Percentiles rank a stretch among this genome's conserved stretches.
Evolutionary conservation across 2,113 vertebrate species (phyloP).

Genomic region (Callaeas wilsoni): DNA sequence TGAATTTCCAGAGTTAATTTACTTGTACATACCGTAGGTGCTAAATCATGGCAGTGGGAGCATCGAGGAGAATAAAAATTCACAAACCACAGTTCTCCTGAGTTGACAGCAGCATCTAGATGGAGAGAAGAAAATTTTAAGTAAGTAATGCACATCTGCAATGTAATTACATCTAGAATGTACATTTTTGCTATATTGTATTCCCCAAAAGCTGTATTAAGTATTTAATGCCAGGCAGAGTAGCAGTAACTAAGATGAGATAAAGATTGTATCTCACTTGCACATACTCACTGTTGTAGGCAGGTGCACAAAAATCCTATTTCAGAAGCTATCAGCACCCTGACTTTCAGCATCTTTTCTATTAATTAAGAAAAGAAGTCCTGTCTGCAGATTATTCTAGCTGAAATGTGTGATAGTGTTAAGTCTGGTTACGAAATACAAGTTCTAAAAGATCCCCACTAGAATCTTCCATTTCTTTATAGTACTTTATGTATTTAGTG

Average conservation of each 20-base stretch:
- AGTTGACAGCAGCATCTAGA: constrained; percentile 88
- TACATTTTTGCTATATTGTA: background rate
- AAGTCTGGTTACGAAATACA: background rate
- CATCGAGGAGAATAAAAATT: constrained; percentile 98
- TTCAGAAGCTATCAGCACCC: background rate
- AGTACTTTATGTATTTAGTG: background rate
- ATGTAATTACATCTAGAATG: background rate
- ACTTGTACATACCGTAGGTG: constrained; percentile 83
- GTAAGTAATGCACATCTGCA: background rate
- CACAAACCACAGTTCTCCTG: constrained; percentile 97
- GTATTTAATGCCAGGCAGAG: background rate
- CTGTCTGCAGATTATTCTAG: background rate
- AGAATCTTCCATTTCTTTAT: background rate
- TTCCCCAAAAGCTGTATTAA: background rate
- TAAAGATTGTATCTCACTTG: background rate
- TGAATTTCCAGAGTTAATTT: background rate
- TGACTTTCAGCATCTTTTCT: background rate
- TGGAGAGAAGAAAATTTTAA: background rate
- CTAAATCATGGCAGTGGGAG: constrained; percentile 95
- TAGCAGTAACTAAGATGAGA: background rate
- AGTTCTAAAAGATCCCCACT: background rate
- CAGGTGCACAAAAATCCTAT: background rate
- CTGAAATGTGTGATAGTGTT: background rate
- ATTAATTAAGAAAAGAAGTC: background rate
- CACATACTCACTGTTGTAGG: background rate